Conservation (phyloP, 1,140 invertebrate species). For the Pachyrhynchus sulphureomaculatus region DNA sequence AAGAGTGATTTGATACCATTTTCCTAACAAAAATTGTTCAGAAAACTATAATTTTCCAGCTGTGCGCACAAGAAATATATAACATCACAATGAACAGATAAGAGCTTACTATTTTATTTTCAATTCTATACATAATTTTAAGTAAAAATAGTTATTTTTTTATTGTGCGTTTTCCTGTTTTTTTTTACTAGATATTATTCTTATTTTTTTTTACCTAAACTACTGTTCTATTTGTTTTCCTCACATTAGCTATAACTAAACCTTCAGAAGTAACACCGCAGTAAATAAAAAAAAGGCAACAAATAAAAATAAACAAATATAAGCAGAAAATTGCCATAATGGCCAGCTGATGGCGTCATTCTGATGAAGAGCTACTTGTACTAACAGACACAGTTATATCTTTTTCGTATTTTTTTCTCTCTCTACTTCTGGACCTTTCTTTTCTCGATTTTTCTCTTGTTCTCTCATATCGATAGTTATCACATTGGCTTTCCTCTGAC, state of each 20-base stretch:
- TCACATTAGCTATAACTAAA: constrained; percentile 49
- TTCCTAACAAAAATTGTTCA: no score
- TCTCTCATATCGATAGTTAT: constrained; percentile 38
- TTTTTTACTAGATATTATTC: neutral
- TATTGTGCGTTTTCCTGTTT: no score
- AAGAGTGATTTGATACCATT: no score
- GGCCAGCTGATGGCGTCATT: constrained; percentile 61
- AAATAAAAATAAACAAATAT: constrained; percentile 58
- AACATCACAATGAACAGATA: no score
- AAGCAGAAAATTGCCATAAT: constrained; percentile 59
- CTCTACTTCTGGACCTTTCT: constrained; percentile 30
- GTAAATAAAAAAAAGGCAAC: constrained; percentile 59
- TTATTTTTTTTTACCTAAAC: constrained; percentile 2
- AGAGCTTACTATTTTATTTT: no score
- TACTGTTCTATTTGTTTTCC: constrained; percentile 39
- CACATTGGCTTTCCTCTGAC: constrained; percentile 39
- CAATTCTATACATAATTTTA: no score
- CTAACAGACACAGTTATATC: constrained; percentile 41
- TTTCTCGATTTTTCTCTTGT: constrained; percentile 20
- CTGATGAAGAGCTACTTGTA: constrained; percentile 47
- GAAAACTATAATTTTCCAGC: no score
- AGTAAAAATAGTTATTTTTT: no score
- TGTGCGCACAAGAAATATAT: no score
- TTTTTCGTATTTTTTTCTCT: constrained; percentile 34
- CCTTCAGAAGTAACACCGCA: constrained; percentile 57